Percentiles rank a stretch among this genome's conserved stretches.
phyloP scores from a whole-genome alignment of 2,797 vertebrate genomes.

The Lepus townsendii region DNA sequence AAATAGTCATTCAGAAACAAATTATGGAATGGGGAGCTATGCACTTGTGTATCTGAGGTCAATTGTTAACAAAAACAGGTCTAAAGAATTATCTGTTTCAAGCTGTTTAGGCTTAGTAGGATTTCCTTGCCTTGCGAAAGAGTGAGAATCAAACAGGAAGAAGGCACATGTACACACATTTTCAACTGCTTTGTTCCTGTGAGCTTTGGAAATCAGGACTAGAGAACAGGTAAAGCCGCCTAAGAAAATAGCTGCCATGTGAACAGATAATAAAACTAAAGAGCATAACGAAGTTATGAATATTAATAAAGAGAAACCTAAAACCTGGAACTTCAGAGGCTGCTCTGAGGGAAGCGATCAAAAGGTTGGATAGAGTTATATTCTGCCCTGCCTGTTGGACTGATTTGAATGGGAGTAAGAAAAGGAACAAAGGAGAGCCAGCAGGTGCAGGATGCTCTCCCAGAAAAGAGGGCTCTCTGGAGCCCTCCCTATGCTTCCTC shows the following conservation, averaged over 20 bases:
- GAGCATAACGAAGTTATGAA: conserved; percentile 8
- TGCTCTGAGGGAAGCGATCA: conserved; percentile 39
- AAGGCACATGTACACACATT: conserved; percentile 37
- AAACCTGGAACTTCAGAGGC: neutral
- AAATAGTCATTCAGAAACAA: conserved; percentile 51
- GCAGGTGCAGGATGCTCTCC: neutral
- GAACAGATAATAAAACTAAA: conserved; percentile 50
- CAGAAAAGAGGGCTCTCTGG: conserved; percentile 24
- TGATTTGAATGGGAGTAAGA: conserved; percentile 12
- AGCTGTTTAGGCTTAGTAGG: neutral
- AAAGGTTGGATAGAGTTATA: neutral
- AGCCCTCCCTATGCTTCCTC: neutral
- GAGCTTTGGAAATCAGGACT: conserved; percentile 8
- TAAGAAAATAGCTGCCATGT: neutral
- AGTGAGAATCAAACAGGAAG: neutral
- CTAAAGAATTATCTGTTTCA: conserved; percentile 36
- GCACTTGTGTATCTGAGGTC: neutral
- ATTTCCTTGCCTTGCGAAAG: conserved; percentile 24
- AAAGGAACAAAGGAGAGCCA: conserved; percentile 18
- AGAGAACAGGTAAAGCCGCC: neutral
- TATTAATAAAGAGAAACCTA: conserved; percentile 56
- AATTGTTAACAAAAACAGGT: conserved; percentile 29
- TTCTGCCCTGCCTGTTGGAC: conserved; percentile 21
- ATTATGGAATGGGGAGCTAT: conserved; percentile 26
- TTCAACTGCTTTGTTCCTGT: conserved; percentile 21